These are phyloP conservation scores for Pseudochaenichthys georgianus DNA, from an alignment of 2,797 vertebrate genomes.

Conservation along the genomic window DNA sequence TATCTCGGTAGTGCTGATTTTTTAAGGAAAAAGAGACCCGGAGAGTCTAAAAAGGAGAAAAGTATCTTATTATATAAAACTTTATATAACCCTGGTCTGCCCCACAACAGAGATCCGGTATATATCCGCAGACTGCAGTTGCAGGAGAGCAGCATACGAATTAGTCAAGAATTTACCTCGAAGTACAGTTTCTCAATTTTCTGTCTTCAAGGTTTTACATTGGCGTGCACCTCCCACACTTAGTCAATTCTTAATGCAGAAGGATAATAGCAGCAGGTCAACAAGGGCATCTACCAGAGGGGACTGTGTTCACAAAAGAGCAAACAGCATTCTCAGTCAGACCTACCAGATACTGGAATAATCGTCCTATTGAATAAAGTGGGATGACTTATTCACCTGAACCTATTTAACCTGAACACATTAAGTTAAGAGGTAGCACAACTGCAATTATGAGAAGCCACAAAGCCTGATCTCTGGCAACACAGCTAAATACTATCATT, in stretches of 20 bases:
- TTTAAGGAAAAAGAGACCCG: neutral
- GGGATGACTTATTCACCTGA: neutral
- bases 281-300: no score
- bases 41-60: neutral
- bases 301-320: no score
- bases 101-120: neutral
- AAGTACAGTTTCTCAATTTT: no score
- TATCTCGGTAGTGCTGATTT: neutral
- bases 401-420: neutral
- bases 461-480: neutral
- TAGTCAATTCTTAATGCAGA: no score
- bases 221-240: no score
- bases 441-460: neutral
- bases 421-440: neutral
- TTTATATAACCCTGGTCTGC: neutral
- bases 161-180: no score
- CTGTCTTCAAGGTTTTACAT: no score
- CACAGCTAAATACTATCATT: neutral
- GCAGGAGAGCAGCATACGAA: constrained; percentile 10
- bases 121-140: constrained; percentile 3
- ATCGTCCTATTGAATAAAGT: neutral
- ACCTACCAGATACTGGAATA: neutral
- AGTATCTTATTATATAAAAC: neutral
- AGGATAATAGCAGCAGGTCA: no score
- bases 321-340: neutral